Evolutionary conservation across 1,140 invertebrate species (phyloP).

Genomic region (Drosophila santomea): DNA sequence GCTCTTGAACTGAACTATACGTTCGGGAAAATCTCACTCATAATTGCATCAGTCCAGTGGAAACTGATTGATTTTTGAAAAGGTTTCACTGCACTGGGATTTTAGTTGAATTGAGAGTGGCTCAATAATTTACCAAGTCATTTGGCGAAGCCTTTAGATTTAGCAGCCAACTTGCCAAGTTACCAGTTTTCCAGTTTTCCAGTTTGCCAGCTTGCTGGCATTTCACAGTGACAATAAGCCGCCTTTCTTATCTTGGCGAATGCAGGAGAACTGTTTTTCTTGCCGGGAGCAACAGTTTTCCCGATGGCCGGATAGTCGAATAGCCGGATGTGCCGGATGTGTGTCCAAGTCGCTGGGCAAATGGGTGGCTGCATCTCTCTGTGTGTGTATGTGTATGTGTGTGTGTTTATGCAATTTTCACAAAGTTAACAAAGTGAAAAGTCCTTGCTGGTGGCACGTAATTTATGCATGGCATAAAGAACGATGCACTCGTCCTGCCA

Average conservation of each 20-base stretch:
- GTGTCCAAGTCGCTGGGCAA: too few species aligned
- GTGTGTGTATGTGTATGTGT: not conserved
- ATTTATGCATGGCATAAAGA: slow-evolving; percentile 57
- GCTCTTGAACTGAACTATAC: not conserved
- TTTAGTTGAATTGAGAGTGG: not conserved
- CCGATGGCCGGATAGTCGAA: not conserved
- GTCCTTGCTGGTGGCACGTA: slow-evolving; percentile 34
- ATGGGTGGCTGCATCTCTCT: not conserved
- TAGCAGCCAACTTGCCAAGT: not conserved
- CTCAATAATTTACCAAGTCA: not conserved
- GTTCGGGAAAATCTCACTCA: too few species aligned
- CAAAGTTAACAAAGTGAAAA: slow-evolving; percentile 40
- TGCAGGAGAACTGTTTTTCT: slow-evolving; percentile 5
- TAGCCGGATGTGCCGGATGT: too few species aligned
- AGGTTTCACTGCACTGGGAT: too few species aligned
- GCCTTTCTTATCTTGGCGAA: slow-evolving; percentile 25
- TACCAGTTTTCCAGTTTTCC: too few species aligned
- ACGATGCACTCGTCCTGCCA: slow-evolving; percentile 41
- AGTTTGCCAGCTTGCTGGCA: not conserved
- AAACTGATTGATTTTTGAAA: too few species aligned
- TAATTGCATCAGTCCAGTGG: too few species aligned
- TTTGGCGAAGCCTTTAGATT: not conserved
- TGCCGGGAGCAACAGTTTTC: slow-evolving; percentile 16
- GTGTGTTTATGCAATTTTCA: slow-evolving; percentile 25
- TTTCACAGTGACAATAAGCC: slow-evolving; percentile 24